Evolutionary conservation across 1,140 invertebrate genomes (phyloP).

Genomic region (Drosophila lini): DNA sequence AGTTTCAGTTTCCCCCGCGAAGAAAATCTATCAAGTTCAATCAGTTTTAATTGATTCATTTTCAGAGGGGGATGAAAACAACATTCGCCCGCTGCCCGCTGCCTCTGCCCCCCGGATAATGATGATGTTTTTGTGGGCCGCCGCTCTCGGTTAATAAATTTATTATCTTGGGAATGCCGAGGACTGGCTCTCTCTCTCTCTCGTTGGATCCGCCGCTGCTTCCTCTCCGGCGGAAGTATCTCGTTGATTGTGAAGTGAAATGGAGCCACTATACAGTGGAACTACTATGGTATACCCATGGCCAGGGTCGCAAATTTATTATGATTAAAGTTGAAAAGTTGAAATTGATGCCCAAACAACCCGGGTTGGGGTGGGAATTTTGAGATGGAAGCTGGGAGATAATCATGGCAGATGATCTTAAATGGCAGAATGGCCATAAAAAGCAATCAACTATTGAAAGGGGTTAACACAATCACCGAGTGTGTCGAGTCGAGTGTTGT

Average conservation of each 20-base stretch:
- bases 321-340: conserved; percentile 80
- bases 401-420: conserved; percentile 47
- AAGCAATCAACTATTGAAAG: conserved; percentile 28
- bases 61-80: conserved; percentile 32
- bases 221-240: conserved; percentile 62
- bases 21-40: conserved; percentile 76
- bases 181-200: background rate
- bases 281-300: conserved; percentile 9
- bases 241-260: conserved; percentile 75
- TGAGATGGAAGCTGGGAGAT: conserved; percentile 11
- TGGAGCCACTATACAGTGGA: conserved; percentile 41
- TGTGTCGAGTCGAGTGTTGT: background rate
- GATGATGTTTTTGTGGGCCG: conserved; percentile 57
- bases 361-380: conserved; percentile 25
- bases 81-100: conserved; percentile 34
- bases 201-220: conserved; percentile 6
- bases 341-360: conserved; percentile 70
- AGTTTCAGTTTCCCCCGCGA: conserved; percentile 41
- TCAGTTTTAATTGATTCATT: conserved; percentile 83
- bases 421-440: conserved; percentile 41
- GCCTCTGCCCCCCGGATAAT: conserved; percentile 45
- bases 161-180: conserved; percentile 78
- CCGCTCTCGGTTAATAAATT: conserved; percentile 70
- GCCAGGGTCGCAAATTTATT: conserved; percentile 69
- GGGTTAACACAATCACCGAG: conserved; percentile 17